phyloP scores from a whole-genome alignment of 1,140 invertebrate species.

The Amphibalanus amphitrite region DNA sequence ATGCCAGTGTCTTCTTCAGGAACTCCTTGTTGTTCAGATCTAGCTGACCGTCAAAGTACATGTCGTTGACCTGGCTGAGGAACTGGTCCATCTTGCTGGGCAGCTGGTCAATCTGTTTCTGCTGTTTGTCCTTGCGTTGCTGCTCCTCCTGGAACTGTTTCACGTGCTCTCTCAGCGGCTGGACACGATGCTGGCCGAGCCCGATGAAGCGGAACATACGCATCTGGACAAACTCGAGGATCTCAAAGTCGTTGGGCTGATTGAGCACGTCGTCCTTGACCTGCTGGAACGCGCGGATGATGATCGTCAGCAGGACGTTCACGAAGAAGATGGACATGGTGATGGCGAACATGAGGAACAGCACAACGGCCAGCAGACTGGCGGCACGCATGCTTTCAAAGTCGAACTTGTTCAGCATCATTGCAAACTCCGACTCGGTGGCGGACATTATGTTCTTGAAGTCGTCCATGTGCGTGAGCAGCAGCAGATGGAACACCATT shows the following conservation, averaged over 20 bases:
- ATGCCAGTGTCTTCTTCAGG: not conserved
- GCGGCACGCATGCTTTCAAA: conserved; percentile 30
- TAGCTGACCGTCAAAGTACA: too few relatives aligned
- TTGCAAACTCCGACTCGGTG: conserved; percentile 32
- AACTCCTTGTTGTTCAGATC: too few relatives aligned
- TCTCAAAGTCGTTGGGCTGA: conserved; percentile 23
- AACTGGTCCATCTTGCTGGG: too few relatives aligned
- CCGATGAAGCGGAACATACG: too few relatives aligned
- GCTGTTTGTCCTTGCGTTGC: too few relatives aligned
- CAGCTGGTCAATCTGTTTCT: too few relatives aligned
- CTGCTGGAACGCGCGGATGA: conserved; percentile 33
- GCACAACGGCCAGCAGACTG: conserved; percentile 9
- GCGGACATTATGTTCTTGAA: conserved; percentile 33
- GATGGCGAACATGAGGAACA: too few relatives aligned
- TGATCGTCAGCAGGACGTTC: conserved; percentile 33
- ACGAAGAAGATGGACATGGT: too few relatives aligned
- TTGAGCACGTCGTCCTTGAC: conserved; percentile 21
- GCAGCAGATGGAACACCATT: conserved; percentile 34
- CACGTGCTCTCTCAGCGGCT: too few relatives aligned
- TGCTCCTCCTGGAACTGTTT: too few relatives aligned
- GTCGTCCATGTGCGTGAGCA: conserved; percentile 25
- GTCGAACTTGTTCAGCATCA: conserved; percentile 37
- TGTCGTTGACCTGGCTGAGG: too few relatives aligned
- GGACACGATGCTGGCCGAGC: too few relatives aligned
- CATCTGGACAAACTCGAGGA: conserved; percentile 21